These are phyloP conservation scores for Eudyptes chrysolophus DNA, from an alignment of 2,113 vertebrate species.

Conservation along the genomic window DNA sequence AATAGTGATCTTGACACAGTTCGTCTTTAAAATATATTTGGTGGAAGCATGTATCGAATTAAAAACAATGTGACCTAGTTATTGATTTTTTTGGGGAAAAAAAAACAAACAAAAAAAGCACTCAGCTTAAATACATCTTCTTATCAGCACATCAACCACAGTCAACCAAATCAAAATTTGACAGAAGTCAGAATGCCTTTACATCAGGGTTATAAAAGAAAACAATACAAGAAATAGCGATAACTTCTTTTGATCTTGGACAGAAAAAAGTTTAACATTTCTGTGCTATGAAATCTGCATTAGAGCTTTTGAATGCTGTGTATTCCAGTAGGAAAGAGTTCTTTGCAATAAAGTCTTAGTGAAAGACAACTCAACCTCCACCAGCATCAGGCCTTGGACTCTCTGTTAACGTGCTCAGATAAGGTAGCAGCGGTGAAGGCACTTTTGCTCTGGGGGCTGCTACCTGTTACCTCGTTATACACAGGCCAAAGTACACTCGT, in stretches of 20 bases:
- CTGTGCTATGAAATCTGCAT: not conserved
- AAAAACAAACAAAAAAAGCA: not conserved
- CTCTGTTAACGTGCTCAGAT: fast-evolving
- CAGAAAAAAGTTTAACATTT: not conserved
- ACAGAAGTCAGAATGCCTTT: not conserved
- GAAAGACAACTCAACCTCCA: not conserved
- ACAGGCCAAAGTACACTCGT: not conserved
- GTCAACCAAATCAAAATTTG: not conserved
- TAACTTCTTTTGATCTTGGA: not conserved
- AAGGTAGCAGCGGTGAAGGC: not conserved
- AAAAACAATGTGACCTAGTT: not conserved
- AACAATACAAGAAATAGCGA: not conserved
- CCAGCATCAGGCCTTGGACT: not conserved
- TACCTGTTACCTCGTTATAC: not conserved
- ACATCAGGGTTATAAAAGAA: not conserved
- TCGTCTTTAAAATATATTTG: not conserved
- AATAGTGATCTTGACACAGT: not conserved
- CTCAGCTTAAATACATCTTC: not conserved
- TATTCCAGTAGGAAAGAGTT: not conserved
- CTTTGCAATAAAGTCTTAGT: not conserved
- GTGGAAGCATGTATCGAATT: not conserved
- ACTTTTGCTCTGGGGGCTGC: not conserved
- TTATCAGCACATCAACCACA: not conserved
- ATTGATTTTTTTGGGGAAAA: fast-evolving
- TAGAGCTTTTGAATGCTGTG: not conserved